Evolutionary conservation across 2,797 vertebrate genomes (phyloP).

Genomic region (Paguma larvata): DNA sequence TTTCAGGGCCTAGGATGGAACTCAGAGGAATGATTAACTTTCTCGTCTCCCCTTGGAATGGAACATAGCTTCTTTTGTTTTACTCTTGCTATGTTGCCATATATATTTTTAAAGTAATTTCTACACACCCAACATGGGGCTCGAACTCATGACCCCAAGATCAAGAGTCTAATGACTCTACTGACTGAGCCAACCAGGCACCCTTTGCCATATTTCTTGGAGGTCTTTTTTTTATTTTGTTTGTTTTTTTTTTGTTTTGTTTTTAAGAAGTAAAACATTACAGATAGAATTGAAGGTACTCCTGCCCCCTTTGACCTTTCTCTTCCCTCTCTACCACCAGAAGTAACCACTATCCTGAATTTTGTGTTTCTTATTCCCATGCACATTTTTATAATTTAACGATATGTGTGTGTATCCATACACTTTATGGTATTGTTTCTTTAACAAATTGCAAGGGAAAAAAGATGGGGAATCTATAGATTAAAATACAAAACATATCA

Average conservation of each 20-base stretch:
- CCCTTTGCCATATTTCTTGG: conserved; percentile 27
- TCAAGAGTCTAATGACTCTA: not conserved
- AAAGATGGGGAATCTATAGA: not conserved
- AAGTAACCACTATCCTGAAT: not conserved
- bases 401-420: not conserved
- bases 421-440: conserved; percentile 14
- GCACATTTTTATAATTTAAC: conserved; percentile 51
- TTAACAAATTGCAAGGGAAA: conserved; percentile 44
- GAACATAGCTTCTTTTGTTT: not conserved
- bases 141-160: not conserved
- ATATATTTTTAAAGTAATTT: not conserved
- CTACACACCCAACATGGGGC: not conserved
- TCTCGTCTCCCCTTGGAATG: not conserved
- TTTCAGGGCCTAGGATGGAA: not conserved
- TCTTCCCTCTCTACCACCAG: not conserved
- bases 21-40: not conserved
- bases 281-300: conserved; percentile 6
- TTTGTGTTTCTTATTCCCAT: not conserved
- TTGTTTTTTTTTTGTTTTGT: too few species aligned
- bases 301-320: not conserved
- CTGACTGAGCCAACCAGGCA: not conserved
- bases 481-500: conserved; percentile 19
- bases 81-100: not conserved
- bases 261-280: conserved; percentile 14
- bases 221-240: not conserved